These are phyloP conservation scores for Leptinotarsa undecemlineata DNA, from an alignment of 1,140 invertebrate genomes.

Conservation along the genomic window DNA sequence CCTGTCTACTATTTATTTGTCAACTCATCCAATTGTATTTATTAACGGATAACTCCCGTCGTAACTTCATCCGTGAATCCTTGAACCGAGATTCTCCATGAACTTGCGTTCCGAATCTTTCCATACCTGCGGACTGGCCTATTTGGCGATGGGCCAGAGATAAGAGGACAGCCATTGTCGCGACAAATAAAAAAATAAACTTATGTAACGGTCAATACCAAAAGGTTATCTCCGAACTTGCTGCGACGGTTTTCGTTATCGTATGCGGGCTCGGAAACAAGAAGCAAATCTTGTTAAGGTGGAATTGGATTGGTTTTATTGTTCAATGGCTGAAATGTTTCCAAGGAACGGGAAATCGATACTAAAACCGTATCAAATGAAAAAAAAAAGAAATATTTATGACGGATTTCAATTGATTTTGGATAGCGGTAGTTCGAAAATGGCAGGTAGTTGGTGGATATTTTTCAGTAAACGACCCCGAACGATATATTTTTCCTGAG, in stretches of 20 bases:
- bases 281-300: slow-evolving; percentile 17
- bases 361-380: neutral
- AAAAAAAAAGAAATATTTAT: neutral
- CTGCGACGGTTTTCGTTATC: slow-evolving; percentile 11
- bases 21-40: too few relatives aligned
- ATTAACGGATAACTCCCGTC: neutral
- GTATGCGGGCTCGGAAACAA: slow-evolving; percentile 11
- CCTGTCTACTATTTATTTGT: too few relatives aligned
- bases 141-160: slow-evolving; percentile 21
- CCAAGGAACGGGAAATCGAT: neutral
- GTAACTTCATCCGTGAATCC: neutral
- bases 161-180: slow-evolving; percentile 9
- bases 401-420: neutral
- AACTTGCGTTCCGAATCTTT: neutral
- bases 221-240: slow-evolving; percentile 24
- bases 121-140: slow-evolving; percentile 16
- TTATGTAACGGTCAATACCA: slow-evolving; percentile 26
- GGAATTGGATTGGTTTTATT: slow-evolving; percentile 3
- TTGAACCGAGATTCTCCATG: neutral
- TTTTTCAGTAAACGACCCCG: too few relatives aligned
- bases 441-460: too few relatives aligned
- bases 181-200: slow-evolving; percentile 27
- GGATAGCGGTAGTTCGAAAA: neutral
- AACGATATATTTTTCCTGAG: too few relatives aligned
- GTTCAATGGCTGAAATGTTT: neutral